phyloP scores from a whole-genome alignment of 1,140 invertebrate species.

The Drosophila fuyamai region DNA sequence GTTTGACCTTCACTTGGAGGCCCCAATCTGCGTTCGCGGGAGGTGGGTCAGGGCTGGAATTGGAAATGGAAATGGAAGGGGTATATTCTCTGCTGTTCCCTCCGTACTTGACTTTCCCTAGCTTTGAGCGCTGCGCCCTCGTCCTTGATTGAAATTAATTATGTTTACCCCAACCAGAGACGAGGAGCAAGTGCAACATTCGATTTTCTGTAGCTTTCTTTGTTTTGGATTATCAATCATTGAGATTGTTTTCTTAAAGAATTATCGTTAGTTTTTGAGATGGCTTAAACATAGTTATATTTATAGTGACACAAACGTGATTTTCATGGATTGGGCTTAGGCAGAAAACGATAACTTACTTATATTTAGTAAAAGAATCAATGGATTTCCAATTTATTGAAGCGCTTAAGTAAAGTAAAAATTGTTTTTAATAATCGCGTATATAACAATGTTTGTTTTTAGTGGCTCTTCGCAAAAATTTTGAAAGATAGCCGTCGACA shows the following conservation, averaged over 20 bases:
- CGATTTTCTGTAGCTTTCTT: conserved; percentile 6
- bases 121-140: conserved; percentile 19
- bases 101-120: conserved; percentile 66
- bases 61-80: not conserved
- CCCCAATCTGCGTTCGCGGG: conserved; percentile 37
- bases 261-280: not conserved
- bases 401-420: too few relatives aligned
- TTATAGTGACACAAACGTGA: not conserved
- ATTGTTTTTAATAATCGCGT: too few relatives aligned
- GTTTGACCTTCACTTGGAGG: conserved; percentile 72
- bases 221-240: conserved; percentile 10
- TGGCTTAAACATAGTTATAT: not conserved
- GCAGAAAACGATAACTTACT: too few relatives aligned
- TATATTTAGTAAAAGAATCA: too few relatives aligned
- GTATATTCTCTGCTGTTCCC: conserved; percentile 53
- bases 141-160: conserved; percentile 77
- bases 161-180: conserved; percentile 24
- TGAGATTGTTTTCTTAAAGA: not conserved
- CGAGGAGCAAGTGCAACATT: not conserved
- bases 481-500: too few relatives aligned
- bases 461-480: too few relatives aligned
- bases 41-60: not conserved
- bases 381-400: too few relatives aligned
- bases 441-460: too few relatives aligned
- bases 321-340: not conserved